A percentile compares a stretch with the other conserved stretches of the same genome.
Evolutionary conservation across 2,888 invertebrate species (phyloP).

Genomic region (Andrena praecox): DNA sequence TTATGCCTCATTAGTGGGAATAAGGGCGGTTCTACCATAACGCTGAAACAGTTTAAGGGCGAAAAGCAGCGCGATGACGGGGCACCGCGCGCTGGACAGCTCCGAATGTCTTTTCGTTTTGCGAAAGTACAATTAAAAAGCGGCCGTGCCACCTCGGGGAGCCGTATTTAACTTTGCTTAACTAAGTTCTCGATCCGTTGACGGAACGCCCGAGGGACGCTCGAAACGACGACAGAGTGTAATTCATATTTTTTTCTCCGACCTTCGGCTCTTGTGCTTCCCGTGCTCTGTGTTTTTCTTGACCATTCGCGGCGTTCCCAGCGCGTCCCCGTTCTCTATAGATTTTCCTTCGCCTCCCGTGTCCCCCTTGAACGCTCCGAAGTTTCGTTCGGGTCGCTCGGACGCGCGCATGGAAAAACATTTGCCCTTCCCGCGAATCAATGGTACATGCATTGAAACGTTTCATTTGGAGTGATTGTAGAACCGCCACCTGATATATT

Average conservation of each 20-base stretch:
- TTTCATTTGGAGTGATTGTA: background rate
- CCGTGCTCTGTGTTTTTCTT: constrained; percentile 24
- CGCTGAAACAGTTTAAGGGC: background rate
- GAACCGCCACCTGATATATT: too few relatives aligned
- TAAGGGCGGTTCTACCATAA: background rate
- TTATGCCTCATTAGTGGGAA: too few relatives aligned
- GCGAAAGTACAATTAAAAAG: constrained; percentile 83
- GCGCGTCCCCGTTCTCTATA: background rate
- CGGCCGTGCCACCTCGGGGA: constrained; percentile 82
- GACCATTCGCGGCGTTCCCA: background rate
- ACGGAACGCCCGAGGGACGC: constrained; percentile 81
- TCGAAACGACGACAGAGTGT: constrained; percentile 72
- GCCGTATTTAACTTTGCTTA: constrained; percentile 84
- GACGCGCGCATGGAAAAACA: background rate
- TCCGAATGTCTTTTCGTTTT: constrained; percentile 74
- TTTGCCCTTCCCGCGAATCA: background rate
- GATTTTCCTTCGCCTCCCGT: background rate
- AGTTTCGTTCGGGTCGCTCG: background rate
- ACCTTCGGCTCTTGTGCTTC: constrained; percentile 31
- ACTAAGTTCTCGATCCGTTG: constrained; percentile 83
- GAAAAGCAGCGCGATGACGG: constrained; percentile 3
- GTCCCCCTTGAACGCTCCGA: background rate
- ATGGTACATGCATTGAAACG: background rate
- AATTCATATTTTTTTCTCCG: constrained; percentile 74
- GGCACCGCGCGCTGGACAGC: constrained; percentile 35